Evolutionary conservation across 2,797 vertebrate species (phyloP).

Genomic region (Microtus agrestis): DNA sequence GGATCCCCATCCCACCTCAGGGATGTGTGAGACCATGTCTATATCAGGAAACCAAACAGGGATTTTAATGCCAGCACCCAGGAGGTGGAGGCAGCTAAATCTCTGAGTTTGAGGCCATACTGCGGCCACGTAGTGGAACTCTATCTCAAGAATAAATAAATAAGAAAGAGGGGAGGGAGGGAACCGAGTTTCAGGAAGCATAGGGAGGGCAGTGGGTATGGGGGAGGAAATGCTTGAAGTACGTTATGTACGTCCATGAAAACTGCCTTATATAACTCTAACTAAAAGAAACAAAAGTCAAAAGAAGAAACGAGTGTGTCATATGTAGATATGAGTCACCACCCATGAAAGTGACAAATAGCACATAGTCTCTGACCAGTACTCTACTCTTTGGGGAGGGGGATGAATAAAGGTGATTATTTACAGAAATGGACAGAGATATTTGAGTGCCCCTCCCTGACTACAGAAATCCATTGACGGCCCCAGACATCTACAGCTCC

Average conservation of each 20-base stretch:
- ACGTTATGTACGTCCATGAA: background rate
- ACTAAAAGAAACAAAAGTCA: background rate
- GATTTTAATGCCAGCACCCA: background rate
- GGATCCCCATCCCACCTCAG: background rate
- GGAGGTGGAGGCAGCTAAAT: background rate
- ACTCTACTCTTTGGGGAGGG: background rate
- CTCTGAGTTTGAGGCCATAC: background rate
- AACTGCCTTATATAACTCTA: background rate
- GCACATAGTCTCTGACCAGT: background rate
- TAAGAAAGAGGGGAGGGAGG: background rate
- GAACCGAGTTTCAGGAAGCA: background rate
- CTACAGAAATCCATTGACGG: background rate
- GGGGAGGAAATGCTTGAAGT: background rate
- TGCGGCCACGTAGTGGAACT: no score
- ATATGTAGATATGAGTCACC: background rate
- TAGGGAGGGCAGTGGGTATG: background rate
- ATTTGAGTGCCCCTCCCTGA: background rate
- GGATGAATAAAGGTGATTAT: background rate
- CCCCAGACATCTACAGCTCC: background rate
- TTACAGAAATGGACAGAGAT: background rate
- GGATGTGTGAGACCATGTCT: background rate
- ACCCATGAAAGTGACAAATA: slow-evolving; percentile 5
- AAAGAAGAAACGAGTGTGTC: background rate
- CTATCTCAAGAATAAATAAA: background rate
- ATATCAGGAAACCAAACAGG: background rate